These are phyloP conservation scores for Cydia splendana DNA, from an alignment of 1,140 invertebrate genomes.

Conservation along the genomic window DNA sequence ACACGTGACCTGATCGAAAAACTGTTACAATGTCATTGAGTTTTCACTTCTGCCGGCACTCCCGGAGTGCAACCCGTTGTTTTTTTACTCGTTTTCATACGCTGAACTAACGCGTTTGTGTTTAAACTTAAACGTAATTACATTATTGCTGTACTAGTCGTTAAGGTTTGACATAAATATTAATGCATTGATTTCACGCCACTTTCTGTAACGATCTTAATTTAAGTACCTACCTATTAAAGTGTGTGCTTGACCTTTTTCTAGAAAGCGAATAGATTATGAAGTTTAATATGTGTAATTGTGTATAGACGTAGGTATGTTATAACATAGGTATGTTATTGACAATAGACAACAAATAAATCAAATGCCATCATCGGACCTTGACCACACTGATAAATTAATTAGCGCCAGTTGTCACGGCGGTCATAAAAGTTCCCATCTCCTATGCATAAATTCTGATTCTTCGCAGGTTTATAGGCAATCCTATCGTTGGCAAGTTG, in stretches of 20 bases:
- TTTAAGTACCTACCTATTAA: not conserved
- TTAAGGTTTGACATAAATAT: conserved; percentile 10
- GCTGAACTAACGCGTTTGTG: conserved; percentile 18
- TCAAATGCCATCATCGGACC: conserved; percentile 44
- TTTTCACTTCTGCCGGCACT: too few species aligned
- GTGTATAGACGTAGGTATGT: not conserved
- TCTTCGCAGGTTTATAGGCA: conserved; percentile 64
- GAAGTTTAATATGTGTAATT: not conserved
- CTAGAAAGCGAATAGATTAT: not conserved
- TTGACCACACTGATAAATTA: conserved; percentile 64
- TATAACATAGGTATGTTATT: not conserved
- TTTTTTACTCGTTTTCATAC: conserved; percentile 25
- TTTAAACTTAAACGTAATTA: conserved; percentile 7
- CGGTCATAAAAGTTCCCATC: conserved; percentile 53
- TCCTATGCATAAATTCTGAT: conserved; percentile 57
- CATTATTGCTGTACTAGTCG: conserved; percentile 1
- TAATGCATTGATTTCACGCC: conserved; percentile 17
- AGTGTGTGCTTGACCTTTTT: not conserved
- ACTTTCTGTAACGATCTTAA: conserved; percentile 5
- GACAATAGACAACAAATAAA: not conserved
- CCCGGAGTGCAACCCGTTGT: too few species aligned
- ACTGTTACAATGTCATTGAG: too few species aligned
- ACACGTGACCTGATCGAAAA: too few species aligned
- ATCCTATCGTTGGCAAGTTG: conserved; percentile 59
- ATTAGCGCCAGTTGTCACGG: conserved; percentile 51